Evolutionary conservation across 2,113 vertebrate genomes (phyloP), one percentile per base, ranked within the genome.

Genomic region (Seriola rivoliana): DNA sequence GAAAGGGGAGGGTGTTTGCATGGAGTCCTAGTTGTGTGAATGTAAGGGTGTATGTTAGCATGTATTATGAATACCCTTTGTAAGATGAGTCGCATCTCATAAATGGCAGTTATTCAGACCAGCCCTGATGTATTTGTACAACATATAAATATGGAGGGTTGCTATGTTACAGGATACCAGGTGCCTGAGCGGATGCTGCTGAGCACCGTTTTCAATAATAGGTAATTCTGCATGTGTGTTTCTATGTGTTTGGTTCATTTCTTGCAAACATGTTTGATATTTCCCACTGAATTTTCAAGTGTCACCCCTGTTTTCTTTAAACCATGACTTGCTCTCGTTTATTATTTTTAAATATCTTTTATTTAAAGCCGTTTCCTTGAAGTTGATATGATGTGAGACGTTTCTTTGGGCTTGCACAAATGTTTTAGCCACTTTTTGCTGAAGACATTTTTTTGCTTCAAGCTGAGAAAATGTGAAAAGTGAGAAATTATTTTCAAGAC

Each of bases 91-190:
- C 57, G 14, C 1, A 59, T 36, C 40, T 11, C 38, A 80, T 68
- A 23, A 52, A 32, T 21, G 7, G 38, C 19, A 70, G 66, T 46
- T 17, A n/a, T 10, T 57, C 10, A 13, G 7, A 62, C 19, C 7
- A 32, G 17, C 57, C 23, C 16, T 62, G 11, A 38, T 75, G 54
- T 66, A 25, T 46, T 69, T 64, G 36, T 48, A 44, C n/a, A 59
- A 19, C 42, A 21, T 54, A 36, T 55, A 1, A 71, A 71, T 21
- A 29, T 29, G 19, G 19, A 66, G 11, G 2, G 1, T 25, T 78
- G 40, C 40, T 82, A 1, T 87, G 60, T 88, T 86, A 58, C 83
- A 95, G 94, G 91, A 87, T 81, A 85, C 86, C 21, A 40, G 0
- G 7, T 21, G 29, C 91, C 93, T 34, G 8, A 60, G 10, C 17